Conservation (phyloP, 2,113 vertebrate species). For the Chaetura pelagica region DNA sequence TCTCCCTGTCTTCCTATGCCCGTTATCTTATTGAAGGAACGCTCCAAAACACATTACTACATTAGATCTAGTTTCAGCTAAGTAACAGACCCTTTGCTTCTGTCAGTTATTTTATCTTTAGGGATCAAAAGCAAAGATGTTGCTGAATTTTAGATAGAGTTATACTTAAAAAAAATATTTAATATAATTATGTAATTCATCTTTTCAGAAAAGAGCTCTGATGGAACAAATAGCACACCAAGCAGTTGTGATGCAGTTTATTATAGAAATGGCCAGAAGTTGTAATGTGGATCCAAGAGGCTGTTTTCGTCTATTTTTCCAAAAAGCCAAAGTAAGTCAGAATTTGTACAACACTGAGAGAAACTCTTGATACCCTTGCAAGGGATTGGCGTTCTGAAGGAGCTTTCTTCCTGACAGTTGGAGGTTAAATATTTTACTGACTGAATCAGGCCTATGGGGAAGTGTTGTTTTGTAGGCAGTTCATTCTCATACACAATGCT, state of each 20-base stretch:
- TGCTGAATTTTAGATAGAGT: background rate
- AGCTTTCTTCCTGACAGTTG: background rate
- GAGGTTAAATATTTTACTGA: background rate
- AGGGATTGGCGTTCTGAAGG: background rate
- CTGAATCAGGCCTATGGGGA: background rate
- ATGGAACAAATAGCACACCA: slow-evolving; percentile 96
- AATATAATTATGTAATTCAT: background rate
- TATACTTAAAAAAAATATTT: background rate
- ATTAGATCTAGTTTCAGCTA: background rate
- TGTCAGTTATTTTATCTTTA: background rate
- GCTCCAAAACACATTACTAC: background rate
- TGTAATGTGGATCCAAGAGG: slow-evolving; percentile 90
- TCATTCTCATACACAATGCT: background rate
- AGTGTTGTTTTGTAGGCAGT: background rate
- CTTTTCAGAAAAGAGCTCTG: slow-evolving; percentile 88
- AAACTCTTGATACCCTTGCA: background rate
- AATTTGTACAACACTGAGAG: background rate
- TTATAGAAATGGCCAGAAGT: slow-evolving; percentile 91
- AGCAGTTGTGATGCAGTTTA: slow-evolving; percentile 95
- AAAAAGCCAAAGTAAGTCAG: slow-evolving; percentile 91
- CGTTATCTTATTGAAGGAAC: background rate
- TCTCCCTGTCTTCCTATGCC: background rate
- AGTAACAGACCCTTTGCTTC: background rate
- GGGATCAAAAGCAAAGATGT: background rate
- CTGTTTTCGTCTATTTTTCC: slow-evolving; percentile 93